These are phyloP conservation scores for Onychomys arenicola DNA, from an alignment of 2,797 vertebrate species.

Conservation along the genomic window DNA sequence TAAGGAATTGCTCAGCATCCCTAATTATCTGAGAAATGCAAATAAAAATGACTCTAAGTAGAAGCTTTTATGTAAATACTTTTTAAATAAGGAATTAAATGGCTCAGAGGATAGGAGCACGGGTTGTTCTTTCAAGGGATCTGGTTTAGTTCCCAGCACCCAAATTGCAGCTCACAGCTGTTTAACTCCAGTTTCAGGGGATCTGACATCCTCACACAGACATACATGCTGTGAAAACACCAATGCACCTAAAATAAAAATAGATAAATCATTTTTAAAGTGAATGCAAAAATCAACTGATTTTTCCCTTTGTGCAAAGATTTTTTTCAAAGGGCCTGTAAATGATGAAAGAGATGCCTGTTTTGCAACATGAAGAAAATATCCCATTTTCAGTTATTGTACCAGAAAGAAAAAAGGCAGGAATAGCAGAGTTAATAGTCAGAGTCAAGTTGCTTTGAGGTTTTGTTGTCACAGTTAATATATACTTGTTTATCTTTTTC, in stretches of 20 bases:
- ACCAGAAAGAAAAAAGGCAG: neutral
- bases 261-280: neutral
- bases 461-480: neutral
- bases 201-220: neutral
- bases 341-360: neutral
- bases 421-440: neutral
- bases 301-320: too few species aligned
- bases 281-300: neutral
- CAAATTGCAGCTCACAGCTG: neutral
- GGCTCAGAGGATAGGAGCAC: neutral
- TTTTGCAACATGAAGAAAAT: neutral
- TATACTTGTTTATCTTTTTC: neutral
- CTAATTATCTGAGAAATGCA: too few species aligned
- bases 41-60: too few species aligned
- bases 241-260: neutral
- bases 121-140: too few species aligned
- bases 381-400: neutral
- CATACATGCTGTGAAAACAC: too few species aligned
- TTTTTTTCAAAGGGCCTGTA: neutral
- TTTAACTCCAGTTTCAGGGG: neutral
- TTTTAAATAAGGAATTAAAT: neutral
- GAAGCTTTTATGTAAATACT: neutral
- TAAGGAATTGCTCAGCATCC: too few species aligned
- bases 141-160: too few species aligned
- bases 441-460: neutral